Base-by-base conservation (phyloP, 2,888 invertebrate genomes). In the Polyommatus icarus region DNA sequence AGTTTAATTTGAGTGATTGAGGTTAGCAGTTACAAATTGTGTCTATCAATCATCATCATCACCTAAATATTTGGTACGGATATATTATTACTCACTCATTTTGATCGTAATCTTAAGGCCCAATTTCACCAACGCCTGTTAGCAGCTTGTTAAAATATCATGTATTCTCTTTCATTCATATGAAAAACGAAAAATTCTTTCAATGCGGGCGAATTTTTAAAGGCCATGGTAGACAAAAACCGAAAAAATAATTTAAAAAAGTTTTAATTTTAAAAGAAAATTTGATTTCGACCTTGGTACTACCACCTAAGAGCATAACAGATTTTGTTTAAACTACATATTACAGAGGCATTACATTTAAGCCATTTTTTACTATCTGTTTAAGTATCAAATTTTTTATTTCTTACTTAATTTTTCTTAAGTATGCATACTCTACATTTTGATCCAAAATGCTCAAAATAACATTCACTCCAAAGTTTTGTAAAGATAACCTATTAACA, bases 21-120 rank as follows among this genome's bases (percentile, higher is more conserved):
- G 67, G 67, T 67, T 67, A 67, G 67, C 67, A 6, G 67, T 29
- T 32, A 32, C 29, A 29, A 67, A 67, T 67, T 29, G 24, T 67
- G 29, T 6, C 15, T 29, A 67, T 67, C 67, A 67, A 29, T 67
- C 67, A 29, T 15, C 67, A 29, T 15, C 67, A 67, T 29, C 29
- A 29, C 12, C 67, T 15, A 29, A 29, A 29, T 15, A 67, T 29
- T 12, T 29, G 4, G 15, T 67, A 67, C 20, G 10, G 8, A 54
- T 18, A 18, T 54, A 54, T 18, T n/a, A n/a, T n/a, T n/a, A n/a
- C n/a, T n/a, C 54, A 18, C 54, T 15, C 50, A 15, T 15, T 18
- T 54, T 18, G 54, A 18, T 18, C 50, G 50, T 54, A 54, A 54
- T 54, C 18, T 54, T 36, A 36, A 36, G 36, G 36, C 8, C 8